A percentile compares a stretch with the other conserved stretches of the same genome.
phyloP scores from a whole-genome alignment of 1,140 invertebrate genomes.

The Centruroides vittatus region DNA sequence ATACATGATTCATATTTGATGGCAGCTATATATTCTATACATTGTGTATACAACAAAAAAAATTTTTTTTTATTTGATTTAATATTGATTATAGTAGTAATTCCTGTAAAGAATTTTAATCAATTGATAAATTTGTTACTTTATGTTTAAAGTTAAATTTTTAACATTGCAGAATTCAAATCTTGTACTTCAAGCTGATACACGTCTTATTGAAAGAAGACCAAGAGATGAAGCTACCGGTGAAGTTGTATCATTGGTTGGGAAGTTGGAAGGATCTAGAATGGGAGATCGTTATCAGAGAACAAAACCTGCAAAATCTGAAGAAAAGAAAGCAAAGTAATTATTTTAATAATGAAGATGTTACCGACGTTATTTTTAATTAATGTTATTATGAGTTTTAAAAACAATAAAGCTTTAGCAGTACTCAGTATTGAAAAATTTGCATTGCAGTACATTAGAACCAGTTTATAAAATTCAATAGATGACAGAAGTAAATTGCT shows the following conservation, averaged over 20 bases:
- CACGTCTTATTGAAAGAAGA: conserved; percentile 87
- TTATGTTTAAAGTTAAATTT: conserved; percentile 24
- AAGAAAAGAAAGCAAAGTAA: conserved; percentile 82
- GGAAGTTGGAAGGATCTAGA: conserved; percentile 74
- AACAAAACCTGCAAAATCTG: conserved; percentile 59
- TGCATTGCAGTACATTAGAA: no score
- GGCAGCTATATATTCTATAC: no score
- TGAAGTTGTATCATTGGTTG: conserved; percentile 88
- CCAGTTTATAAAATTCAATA: no score
- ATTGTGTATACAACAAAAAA: no score
- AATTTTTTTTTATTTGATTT: background rate
- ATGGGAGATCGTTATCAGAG: conserved; percentile 93
- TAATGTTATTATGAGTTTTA: no score
- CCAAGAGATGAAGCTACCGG: conserved; percentile 98
- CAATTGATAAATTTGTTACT: background rate
- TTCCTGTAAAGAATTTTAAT: background rate
- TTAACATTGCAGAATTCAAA: conserved; percentile 75
- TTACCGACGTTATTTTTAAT: background rate
- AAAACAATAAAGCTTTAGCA: no score
- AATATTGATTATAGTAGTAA: background rate
- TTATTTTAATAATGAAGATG: conserved; percentile 11
- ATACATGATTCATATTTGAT: no score
- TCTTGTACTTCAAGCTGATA: conserved; percentile 98
- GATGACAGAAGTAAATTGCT: no score
- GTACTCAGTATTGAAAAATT: no score